Evolutionary conservation across 2,797 vertebrate species (phyloP).

Genomic region (Bovichtus variegatus): DNA sequence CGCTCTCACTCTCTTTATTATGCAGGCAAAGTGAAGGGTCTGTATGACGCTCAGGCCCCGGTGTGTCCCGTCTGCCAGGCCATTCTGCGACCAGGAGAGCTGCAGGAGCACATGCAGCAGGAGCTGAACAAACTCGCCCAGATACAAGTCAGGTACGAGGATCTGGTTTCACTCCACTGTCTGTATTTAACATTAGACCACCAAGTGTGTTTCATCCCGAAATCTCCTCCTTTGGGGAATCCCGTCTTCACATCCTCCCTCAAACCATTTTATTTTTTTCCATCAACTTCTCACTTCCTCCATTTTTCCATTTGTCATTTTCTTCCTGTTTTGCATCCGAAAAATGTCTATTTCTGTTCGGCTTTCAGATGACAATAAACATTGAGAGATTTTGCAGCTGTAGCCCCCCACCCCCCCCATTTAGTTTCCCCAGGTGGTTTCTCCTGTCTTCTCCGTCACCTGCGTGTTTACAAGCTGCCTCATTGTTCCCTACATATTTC

Average conservation of each 20-base stretch:
- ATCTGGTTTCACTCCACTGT: neutral
- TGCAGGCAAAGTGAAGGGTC: conserved; percentile 91
- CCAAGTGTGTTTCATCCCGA: neutral
- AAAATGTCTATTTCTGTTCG: conserved; percentile 32
- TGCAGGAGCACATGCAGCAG: conserved; percentile 97
- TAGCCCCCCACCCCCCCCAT: neutral
- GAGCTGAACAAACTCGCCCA: conserved; percentile 93
- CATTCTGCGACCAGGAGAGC: conserved; percentile 90
- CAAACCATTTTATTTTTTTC: neutral
- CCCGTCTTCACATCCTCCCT: neutral
- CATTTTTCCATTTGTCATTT: conserved; percentile 34
- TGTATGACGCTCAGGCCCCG: conserved; percentile 93
- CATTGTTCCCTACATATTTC: conserved; percentile 93
- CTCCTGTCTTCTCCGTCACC: conserved; percentile 65
- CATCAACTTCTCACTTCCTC: neutral
- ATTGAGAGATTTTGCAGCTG: conserved; percentile 51
- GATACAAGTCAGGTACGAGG: conserved; percentile 90
- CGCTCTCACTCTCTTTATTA: neutral
- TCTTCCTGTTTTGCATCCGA: conserved; percentile 25
- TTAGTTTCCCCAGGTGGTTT: conserved; percentile 47
- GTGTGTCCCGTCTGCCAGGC: conserved; percentile 95
- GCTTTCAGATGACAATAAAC: conserved; percentile 54
- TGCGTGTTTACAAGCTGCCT: conserved; percentile 85
- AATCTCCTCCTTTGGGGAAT: neutral
- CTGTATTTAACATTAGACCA: neutral